These are phyloP conservation scores for Nasonovia ribisnigri DNA, from an alignment of 2,888 invertebrate species.

Conservation along the genomic window DNA sequence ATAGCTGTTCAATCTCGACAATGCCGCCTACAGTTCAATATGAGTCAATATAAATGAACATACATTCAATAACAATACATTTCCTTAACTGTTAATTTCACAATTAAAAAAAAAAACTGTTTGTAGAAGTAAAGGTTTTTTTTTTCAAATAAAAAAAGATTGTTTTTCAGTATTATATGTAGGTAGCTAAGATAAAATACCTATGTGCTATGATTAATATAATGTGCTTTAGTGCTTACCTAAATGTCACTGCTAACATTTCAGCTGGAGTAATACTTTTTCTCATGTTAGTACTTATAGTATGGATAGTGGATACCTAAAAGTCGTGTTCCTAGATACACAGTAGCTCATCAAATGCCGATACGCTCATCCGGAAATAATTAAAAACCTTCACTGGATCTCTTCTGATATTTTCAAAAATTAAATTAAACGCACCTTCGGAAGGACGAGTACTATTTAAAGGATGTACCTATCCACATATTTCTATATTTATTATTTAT, in stretches of 20 bases:
- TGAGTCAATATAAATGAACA: no score
- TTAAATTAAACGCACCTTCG: slow-evolving; percentile 7
- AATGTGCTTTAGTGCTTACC: no score
- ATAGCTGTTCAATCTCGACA: no score
- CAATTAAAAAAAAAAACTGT: no score
- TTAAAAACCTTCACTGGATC: not conserved
- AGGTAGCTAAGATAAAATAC: not conserved
- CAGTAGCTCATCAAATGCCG: slow-evolving; percentile 39
- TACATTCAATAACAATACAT: no score
- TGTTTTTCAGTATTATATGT: no score
- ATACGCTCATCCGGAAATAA: not conserved
- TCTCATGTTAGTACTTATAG: slow-evolving; percentile 41
- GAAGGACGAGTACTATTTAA: slow-evolving; percentile 14
- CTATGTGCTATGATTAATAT: no score
- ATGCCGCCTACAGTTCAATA: no score
- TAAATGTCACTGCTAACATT: slow-evolving; percentile 37
- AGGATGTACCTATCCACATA: slow-evolving; percentile 25
- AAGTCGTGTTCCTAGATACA: not conserved
- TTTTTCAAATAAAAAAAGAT: no score
- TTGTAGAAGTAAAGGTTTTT: no score
- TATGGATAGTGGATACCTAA: not conserved
- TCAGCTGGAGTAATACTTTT: slow-evolving; percentile 2
- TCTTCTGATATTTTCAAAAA: slow-evolving; percentile 7
- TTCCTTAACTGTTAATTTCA: no score
- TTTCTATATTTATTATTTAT: slow-evolving; percentile 17